Conservation (phyloP, 2,113 vertebrate species). For the Manacus vitellinus region DNA sequence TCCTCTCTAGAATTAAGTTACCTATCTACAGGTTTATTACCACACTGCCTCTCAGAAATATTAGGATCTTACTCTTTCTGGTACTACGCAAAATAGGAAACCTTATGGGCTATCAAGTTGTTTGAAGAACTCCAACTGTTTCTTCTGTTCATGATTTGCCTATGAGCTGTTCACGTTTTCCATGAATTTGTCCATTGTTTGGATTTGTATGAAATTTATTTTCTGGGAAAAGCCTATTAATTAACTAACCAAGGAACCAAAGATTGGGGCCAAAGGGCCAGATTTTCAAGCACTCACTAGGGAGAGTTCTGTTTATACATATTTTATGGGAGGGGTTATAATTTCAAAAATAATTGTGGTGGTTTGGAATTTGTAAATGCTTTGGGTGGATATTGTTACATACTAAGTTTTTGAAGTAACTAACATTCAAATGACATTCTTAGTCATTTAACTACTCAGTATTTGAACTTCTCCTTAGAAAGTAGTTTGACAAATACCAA, state of each 20-base stretch:
- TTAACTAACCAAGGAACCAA: conserved; percentile 44
- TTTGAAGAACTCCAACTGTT: conserved; percentile 15
- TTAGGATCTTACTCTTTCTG: neutral
- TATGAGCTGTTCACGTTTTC: conserved; percentile 33
- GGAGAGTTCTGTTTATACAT: conserved; percentile 66
- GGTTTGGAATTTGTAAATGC: conserved; percentile 58
- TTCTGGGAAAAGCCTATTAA: conserved; percentile 59
- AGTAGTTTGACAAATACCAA: conserved; percentile 55
- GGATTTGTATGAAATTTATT: conserved; percentile 43
- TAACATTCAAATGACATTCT: conserved; percentile 51
- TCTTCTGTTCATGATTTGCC: neutral
- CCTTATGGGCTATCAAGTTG: neutral
- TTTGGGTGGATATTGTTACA: conserved; percentile 65
- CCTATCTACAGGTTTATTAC: neutral
- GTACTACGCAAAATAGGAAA: neutral
- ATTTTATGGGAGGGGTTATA: conserved; percentile 66
- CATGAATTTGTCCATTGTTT: conserved; percentile 58
- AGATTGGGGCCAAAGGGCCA: conserved; percentile 45
- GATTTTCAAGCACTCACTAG: conserved; percentile 48
- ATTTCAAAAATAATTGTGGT: conserved; percentile 71
- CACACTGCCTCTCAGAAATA: neutral
- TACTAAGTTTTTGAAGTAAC: conserved; percentile 56
- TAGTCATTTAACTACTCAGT: conserved; percentile 55
- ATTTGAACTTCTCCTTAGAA: conserved; percentile 61
- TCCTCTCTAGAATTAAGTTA: neutral